Base-by-base conservation (phyloP, 2,888 invertebrate genomes). In the Eupithecia pulchellata region DNA sequence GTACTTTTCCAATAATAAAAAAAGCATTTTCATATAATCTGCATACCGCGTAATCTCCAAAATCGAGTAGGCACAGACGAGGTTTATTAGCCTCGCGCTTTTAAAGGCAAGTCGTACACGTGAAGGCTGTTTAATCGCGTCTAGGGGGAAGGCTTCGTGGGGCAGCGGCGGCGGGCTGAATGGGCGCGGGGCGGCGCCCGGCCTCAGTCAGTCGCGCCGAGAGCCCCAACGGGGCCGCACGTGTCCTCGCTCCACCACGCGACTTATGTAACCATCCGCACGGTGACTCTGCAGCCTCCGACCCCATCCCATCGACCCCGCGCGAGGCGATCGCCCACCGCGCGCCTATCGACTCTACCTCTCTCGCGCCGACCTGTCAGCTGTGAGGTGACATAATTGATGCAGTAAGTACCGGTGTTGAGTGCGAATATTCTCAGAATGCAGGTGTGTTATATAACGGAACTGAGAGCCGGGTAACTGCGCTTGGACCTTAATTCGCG, bases 231-330 rank as follows among this genome's bases (percentile, higher is more conserved):
- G 91, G 92, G 93, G 93, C 89, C 80, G 84, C 89, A 91, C 93
- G 93, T 92, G 88, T 91, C 87, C 86, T 86, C 88, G 81, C 86
- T 86, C 88, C 88, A 84, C 84, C 83, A 84, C 88, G 89, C 89
- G 91, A 88, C 93, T 94, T 94, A 94, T 92, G 86, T 94, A 94
- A 94, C 89, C 90, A 92, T 89, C 91, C 91, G 90, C 91, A 91
- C 92, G 92, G 92, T 91, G 91, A 92, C 88, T 89, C 91, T 86
- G 89, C 92, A 92, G 91, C 90, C 90, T 90, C 91, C 88, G 83
- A 84, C 82, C 89, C 88, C 86, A 86, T 85, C 86, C 87, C 89
- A 84, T 75, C 84, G 79, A 86, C 89, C 83, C 84, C 84, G 78
- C 76, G 77, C 66, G 75, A 76, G 79, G 79, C 80, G 76, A 74